Evolutionary conservation across 2,888 invertebrate genomes (phyloP).

Genomic region (Trisateles emortualis): DNA sequence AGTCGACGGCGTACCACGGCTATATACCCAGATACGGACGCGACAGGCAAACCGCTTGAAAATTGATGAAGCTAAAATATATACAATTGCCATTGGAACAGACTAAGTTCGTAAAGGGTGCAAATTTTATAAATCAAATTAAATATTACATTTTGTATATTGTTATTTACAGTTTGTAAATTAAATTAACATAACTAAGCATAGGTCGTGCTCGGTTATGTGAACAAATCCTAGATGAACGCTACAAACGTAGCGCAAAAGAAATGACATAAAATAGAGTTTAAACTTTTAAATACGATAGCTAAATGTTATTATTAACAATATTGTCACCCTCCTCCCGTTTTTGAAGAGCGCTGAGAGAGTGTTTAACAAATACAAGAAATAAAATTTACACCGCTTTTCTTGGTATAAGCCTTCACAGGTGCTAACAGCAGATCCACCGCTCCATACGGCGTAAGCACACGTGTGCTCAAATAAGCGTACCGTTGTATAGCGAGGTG

Average conservation of each 20-base stretch:
- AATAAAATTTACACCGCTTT: constrained; percentile 36
- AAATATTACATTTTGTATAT: too few species aligned
- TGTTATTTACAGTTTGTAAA: too few species aligned
- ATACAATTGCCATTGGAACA: constrained; percentile 36
- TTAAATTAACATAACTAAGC: neutral
- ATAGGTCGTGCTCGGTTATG: too few species aligned
- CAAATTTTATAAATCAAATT: constrained; percentile 35
- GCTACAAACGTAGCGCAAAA: too few species aligned
- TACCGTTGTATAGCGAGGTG: constrained; percentile 20
- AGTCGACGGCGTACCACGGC: constrained; percentile 45
- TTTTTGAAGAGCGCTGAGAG: too few species aligned
- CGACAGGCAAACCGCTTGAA: constrained; percentile 27
- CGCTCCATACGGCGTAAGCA: constrained; percentile 19
- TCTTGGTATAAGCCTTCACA: constrained; percentile 24
- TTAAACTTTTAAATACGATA: too few species aligned
- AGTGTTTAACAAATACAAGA: too few species aligned
- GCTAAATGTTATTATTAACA: too few species aligned
- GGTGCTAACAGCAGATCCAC: constrained; percentile 24
- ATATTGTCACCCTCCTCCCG: too few species aligned
- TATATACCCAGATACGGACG: constrained; percentile 47
- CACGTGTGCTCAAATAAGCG: constrained; percentile 1
- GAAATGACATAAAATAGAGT: too few species aligned
- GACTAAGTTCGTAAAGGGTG: constrained; percentile 36
- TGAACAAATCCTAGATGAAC: too few species aligned
- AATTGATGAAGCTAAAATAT: constrained; percentile 41